Base-by-base conservation (phyloP, 92 coral and sea anemone species). In the Actinostola sp. region DNA sequence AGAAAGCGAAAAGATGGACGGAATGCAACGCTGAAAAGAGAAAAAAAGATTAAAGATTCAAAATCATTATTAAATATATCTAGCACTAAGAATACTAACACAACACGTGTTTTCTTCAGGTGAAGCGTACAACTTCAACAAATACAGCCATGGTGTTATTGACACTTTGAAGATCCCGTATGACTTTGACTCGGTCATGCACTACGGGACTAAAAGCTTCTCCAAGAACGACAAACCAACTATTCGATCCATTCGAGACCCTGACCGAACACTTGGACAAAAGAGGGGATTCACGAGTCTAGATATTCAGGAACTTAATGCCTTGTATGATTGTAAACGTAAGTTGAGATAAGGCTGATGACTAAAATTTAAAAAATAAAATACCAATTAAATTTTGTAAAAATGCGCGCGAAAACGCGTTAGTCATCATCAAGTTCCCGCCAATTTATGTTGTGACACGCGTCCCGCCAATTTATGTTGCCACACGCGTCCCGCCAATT, bases 171-270 rank as follows among this genome's bases (percentile, higher is more conserved):
- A 81, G 39, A 79, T 84, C 28, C 83, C 89, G 31, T 89, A 89
- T 43, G 94, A 89, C 48, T 85, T 70, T 34, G 80, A 84, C 38
- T 79, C 87, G 58, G 67, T 89, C 68, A 89, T 89, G 94, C 94
- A 89, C 43, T 89, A 89, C 62, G 93, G 93, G 0, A 79, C 70
- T 24, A 19, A 56, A 1, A 78, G 82, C 67, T 89, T 89, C 69
- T 66, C 89, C 12, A 78, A 79, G 49, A 85, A 89, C 34, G 82
- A 66, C 4, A 35, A 52, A 50, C 87, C 84, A 50, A 89, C 94
- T 6, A 81, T 89, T 49, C 84, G 86, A 38, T 48, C 88, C 7
- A 69, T 89, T 44, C 72, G 64, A 23, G 46, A 57, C 1, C 88
- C 94, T 8, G 38, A 62, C 38, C 70, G 67, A 34, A 64, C 67